Evolutionary conservation across 1,140 invertebrate genomes (phyloP).

Genomic region (Elysia chlorotica): DNA sequence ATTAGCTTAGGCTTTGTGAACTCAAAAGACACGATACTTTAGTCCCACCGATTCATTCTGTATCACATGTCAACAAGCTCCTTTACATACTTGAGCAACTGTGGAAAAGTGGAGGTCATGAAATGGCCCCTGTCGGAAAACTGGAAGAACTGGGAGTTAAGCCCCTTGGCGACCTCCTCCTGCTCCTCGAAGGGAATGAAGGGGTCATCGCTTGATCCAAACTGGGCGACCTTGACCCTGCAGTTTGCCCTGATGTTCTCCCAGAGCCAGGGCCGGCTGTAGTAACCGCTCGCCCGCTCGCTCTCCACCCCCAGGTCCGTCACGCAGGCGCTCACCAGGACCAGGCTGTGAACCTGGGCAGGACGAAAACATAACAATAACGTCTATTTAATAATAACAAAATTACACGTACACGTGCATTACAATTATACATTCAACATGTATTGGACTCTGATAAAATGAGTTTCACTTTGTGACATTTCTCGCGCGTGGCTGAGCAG

Average conservation of each 20-base stretch:
- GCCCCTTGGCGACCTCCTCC: conserved; percentile 38
- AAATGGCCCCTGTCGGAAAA: conserved; percentile 52
- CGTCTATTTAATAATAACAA: too few species aligned
- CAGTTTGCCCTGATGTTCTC: conserved; percentile 41
- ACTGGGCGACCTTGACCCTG: conserved; percentile 48
- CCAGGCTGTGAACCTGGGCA: conserved; percentile 45
- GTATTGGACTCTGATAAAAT: background rate
- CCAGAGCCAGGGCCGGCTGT: conserved; percentile 55
- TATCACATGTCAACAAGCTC: too few species aligned
- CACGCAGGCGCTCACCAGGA: conserved; percentile 52
- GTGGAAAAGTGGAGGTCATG: conserved; percentile 48
- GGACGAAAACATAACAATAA: background rate
- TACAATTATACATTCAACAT: too few species aligned
- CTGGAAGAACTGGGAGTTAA: conserved; percentile 40
- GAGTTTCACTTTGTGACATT: background rate
- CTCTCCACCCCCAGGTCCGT: conserved; percentile 50
- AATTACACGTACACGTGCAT: too few species aligned
- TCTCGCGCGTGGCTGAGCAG: background rate
- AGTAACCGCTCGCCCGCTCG: conserved; percentile 54
- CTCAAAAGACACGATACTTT: too few species aligned
- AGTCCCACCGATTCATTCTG: too few species aligned
- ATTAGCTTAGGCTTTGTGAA: too few species aligned
- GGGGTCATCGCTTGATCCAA: conserved; percentile 56
- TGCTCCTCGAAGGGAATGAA: conserved; percentile 54
- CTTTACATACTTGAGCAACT: conserved; percentile 41